phyloP scores from a whole-genome alignment of 2,113 vertebrate species.

The human (Homo sapiens) region GRCh38 chr12:14979001-14979500 shows the following conservation, averaged over 20 bases:
- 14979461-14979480: not conserved
- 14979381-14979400: not conserved
- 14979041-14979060: not conserved
- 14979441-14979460: not conserved
- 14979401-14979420: not conserved
- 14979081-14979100: not conserved
- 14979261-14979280: not conserved
- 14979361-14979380: not conserved
- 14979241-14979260: not conserved
- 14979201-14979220: slow-evolving; percentile 98
- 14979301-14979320: not conserved
- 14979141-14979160: not conserved
- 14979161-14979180: slow-evolving; percentile 80
- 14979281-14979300: not conserved
- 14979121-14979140: not conserved
- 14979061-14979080: not conserved
- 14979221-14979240: slow-evolving; percentile 60
- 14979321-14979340: not conserved
- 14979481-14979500: not conserved
- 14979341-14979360: not conserved
- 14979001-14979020: not conserved
- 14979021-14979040: not conserved
- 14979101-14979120: not conserved
- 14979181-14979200: slow-evolving; percentile 97
- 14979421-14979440: not conserved